Base-by-base conservation (phyloP, 2,113 vertebrate genomes). In the Zosterops lateralis region DNA sequence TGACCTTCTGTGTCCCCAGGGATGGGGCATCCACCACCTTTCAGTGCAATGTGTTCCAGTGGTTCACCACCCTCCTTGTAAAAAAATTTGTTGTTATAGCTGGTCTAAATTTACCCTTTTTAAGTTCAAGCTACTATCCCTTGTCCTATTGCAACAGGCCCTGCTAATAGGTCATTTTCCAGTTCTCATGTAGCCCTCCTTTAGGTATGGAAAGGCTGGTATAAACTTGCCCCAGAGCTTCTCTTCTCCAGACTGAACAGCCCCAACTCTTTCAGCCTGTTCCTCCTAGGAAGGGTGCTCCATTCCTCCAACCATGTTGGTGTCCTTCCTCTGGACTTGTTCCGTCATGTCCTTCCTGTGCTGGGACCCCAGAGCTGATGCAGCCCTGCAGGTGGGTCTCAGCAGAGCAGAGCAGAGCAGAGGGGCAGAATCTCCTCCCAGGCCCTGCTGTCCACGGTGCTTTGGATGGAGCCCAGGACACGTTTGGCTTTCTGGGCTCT, bases 401-500 rank as follows among this genome's bases (percentile, higher is more conserved):
- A 42, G 1, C 74, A 56, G 48, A 57, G 34, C 57, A 56, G 48
- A 57, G 34, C 57, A 31, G 57, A 68, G 18, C 19, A 61, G 47
- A 65, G 51, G 32, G 26, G 9, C 44, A 80, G 60, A 73, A 66
- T 51, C 18, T 22, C 32, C 28, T 88, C 22, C 32, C 38, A 51
- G 1, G 4, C 10, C 15, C 44, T 73, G 44, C 32, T 87, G 36
- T 5, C 51, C 58, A 51, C 1, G 0, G 14, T 32, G 25, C 42
- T 87, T 1, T 65, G 51, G 50, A 28, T 50, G 36, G 21, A 36
- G 75, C 44, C 58, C 51, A 38, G 38, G 60, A 24, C 11, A 51
- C 0, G 0, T 15, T 38, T 88, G 67, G 18, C 36, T 80, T 2
- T 58, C 51, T 81, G 36, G 4, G 22, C 18, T 64, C 9, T 0